Evolutionary conservation across 2,113 vertebrate genomes (phyloP).

Genomic region (Macaca fascicularis): DNA sequence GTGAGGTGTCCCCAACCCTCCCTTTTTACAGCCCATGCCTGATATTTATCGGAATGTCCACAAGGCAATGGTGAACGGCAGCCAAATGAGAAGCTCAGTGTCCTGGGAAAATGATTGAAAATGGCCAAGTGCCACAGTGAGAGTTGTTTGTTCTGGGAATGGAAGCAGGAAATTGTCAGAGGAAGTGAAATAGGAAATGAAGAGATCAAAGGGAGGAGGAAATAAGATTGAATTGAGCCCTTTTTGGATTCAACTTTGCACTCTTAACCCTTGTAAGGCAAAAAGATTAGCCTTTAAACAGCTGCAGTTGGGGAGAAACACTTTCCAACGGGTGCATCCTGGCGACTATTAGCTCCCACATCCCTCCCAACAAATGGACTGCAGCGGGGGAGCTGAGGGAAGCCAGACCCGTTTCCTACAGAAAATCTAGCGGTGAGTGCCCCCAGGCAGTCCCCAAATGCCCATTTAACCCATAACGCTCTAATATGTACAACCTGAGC

Average conservation of each 20-base stretch:
- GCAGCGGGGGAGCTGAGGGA: not conserved
- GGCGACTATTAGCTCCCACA: not conserved
- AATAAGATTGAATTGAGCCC: slow-evolving; percentile 81
- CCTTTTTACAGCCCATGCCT: slow-evolving; percentile 30
- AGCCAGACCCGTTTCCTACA: not conserved
- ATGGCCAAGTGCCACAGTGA: slow-evolving; percentile 60
- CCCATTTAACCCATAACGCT: not conserved
- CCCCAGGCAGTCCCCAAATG: not conserved
- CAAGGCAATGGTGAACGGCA: rapidly evolving
- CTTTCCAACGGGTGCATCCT: slow-evolving; percentile 58
- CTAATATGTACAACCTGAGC: not conserved
- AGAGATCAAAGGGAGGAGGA: slow-evolving; percentile 84
- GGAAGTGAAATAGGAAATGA: slow-evolving; percentile 84
- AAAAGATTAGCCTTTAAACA: slow-evolving; percentile 69
- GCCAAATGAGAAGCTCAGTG: not conserved
- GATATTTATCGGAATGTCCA: not conserved
- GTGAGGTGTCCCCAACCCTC: not conserved
- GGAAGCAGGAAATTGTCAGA: slow-evolving; percentile 80
- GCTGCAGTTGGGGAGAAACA: not conserved
- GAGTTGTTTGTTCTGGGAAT: slow-evolving; percentile 71
- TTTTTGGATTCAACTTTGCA: slow-evolving; percentile 74
- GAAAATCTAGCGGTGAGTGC: not conserved
- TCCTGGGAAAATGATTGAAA: slow-evolving; percentile 75
- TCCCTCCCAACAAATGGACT: not conserved
- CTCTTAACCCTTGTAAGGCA: slow-evolving; percentile 67